Evolutionary conservation across 2,113 vertebrate species (phyloP).

Genomic region (Pandion haliaetus): DNA sequence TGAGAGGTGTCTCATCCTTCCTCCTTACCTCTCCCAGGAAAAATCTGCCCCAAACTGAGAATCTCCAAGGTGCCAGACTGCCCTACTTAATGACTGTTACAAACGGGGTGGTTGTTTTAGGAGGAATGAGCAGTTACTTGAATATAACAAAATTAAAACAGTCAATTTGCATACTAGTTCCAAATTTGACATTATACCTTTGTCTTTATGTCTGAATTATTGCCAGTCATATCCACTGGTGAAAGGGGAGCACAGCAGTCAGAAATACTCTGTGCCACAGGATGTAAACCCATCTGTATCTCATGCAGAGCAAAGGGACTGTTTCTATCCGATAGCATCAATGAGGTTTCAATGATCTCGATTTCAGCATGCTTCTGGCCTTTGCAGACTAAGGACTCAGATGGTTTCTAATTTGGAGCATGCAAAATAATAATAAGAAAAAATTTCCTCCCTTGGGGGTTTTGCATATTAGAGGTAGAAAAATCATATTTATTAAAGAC

Average conservation of each 20-base stretch:
- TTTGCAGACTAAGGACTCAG: neutral
- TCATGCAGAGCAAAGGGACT: neutral
- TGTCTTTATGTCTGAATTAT: neutral
- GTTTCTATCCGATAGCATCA: neutral
- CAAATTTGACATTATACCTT: neutral
- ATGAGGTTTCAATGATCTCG: neutral
- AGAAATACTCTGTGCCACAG: neutral
- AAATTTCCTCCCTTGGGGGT: neutral
- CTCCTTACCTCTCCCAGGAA: neutral
- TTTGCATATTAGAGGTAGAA: neutral
- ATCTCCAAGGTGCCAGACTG: neutral
- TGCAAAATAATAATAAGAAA: neutral
- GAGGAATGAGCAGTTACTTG: neutral
- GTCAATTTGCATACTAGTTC: neutral
- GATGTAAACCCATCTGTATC: neutral
- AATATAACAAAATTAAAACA: neutral
- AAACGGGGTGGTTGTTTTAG: neutral
- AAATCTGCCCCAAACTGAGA: neutral
- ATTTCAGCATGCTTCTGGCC: neutral
- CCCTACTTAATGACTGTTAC: neutral
- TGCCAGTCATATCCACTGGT: neutral
- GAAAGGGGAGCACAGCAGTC: neutral
- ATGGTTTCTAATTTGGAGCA: neutral
- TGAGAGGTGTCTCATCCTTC: neutral
- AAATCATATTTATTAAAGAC: neutral